These are phyloP conservation scores for Eupeodes luniger DNA, from an alignment of 2,888 invertebrate species.

Conservation along the genomic window DNA sequence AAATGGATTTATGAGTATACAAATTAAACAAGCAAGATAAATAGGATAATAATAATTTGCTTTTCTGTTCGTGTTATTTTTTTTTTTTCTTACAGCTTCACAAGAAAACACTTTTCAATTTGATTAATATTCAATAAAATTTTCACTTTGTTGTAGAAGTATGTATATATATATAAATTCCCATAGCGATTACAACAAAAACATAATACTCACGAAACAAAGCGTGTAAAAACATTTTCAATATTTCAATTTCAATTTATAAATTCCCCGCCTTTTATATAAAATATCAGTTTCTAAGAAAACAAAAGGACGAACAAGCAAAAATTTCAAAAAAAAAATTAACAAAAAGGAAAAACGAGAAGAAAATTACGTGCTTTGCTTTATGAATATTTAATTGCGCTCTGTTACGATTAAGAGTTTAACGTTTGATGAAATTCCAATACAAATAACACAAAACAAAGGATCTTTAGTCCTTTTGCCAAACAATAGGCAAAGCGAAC, in stretches of 20 bases:
- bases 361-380: background rate
- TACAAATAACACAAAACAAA: conserved; percentile 45
- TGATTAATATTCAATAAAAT: conserved; percentile 19
- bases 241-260: conserved; percentile 26
- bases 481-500: conserved; percentile 35
- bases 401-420: conserved; percentile 33
- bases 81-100: background rate
- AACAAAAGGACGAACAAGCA: conserved; percentile 14
- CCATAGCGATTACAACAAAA: background rate
- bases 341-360: background rate
- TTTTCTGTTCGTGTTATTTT: background rate
- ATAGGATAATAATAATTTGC: conserved; percentile 5
- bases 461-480: conserved; percentile 18
- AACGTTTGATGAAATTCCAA: conserved; percentile 62
- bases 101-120: background rate
- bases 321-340: too few species aligned
- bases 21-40: conserved; percentile 4
- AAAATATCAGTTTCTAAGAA: conserved; percentile 26
- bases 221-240: conserved; percentile 8
- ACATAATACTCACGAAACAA: background rate
- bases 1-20: background rate
- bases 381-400: conserved; percentile 66
- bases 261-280: background rate
- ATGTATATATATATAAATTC: background rate
- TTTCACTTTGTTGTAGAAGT: background rate